Evolutionary conservation across 2,797 vertebrate genomes (phyloP).

Genomic region (Enteromius viviparus): DNA sequence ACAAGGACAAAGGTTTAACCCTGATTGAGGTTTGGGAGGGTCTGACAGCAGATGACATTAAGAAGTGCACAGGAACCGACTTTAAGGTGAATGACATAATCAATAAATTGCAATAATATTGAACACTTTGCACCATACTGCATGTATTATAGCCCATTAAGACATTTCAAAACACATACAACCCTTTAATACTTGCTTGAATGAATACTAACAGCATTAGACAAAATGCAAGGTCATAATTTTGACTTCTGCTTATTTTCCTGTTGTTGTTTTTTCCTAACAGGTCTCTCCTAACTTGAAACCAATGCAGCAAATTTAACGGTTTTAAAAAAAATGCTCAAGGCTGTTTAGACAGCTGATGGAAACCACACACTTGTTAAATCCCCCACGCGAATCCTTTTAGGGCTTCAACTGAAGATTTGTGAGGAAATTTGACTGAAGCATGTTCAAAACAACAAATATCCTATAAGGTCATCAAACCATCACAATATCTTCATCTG

Average conservation of each 20-base stretch:
- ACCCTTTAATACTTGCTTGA: constrained; percentile 5
- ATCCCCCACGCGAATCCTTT: constrained; percentile 16
- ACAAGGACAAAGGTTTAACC: constrained; percentile 88
- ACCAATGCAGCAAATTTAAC: constrained; percentile 88
- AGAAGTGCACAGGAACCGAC: constrained; percentile 88
- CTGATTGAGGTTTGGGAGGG: constrained; percentile 94
- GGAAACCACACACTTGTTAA: constrained; percentile 24
- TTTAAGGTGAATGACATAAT: constrained; percentile 82
- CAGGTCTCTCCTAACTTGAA: constrained; percentile 89
- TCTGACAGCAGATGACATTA: constrained; percentile 90
- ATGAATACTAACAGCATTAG: constrained; percentile 24
- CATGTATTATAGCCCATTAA: not conserved
- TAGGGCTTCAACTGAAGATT: not conserved
- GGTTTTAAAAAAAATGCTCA: not conserved
- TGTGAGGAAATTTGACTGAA: constrained; percentile 1
- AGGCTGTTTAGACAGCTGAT: not conserved
- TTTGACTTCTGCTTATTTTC: not conserved
- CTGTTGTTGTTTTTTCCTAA: constrained; percentile 50
- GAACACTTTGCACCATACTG: constrained; percentile 8
- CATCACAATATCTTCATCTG: constrained; percentile 3
- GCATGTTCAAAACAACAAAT: not conserved
- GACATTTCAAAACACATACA: not conserved
- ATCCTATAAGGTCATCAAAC: not conserved
- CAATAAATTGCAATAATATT: not conserved
- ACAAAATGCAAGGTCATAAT: not conserved